A percentile compares a stretch with the other conserved stretches of the same genome.
These are phyloP conservation scores for Scaptomyza polygonia DNA, from an alignment of 2,888 invertebrate species.

Conservation along the genomic window DNA sequence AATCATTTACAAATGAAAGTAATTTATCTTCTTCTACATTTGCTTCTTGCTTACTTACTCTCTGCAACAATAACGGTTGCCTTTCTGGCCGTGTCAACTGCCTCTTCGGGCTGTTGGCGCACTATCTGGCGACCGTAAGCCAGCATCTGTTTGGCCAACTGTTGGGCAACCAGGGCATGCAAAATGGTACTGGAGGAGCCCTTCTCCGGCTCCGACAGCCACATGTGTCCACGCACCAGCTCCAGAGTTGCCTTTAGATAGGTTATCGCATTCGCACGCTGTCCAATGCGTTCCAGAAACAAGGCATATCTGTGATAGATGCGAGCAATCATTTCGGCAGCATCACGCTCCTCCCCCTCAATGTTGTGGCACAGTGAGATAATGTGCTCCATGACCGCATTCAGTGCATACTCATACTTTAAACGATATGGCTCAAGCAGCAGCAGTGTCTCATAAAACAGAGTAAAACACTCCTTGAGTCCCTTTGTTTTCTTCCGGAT, in stretches of 20 bases:
- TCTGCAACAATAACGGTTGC: conserved; percentile 68
- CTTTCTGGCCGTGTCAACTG: conserved; percentile 59
- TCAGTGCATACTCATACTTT: conserved; percentile 71
- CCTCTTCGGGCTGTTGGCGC: conserved; percentile 54
- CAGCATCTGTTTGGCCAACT: conserved; percentile 60
- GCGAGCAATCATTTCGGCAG: conserved; percentile 68
- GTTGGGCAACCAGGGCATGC: conserved; percentile 62
- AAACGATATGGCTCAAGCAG: conserved; percentile 60
- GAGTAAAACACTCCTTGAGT: conserved; percentile 53
- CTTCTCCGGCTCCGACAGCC: conserved; percentile 61
- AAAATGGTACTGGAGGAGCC: conserved; percentile 50
- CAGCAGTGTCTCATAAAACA: conserved; percentile 68
- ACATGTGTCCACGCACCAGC: conserved; percentile 67
- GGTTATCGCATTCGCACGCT: conserved; percentile 47
- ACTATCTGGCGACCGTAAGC: conserved; percentile 55
- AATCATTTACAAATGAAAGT: background rate
- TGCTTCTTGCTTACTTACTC: conserved; percentile 50
- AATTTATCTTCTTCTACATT: background rate
- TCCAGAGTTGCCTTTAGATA: conserved; percentile 64
- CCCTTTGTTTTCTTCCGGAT: conserved; percentile 50
- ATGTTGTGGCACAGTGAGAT: conserved; percentile 61
- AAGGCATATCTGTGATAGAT: conserved; percentile 70
- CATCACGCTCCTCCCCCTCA: conserved; percentile 48
- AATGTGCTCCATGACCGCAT: conserved; percentile 65
- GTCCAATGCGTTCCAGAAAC: conserved; percentile 46